A percentile compares a stretch with the other conserved stretches of the same genome.
These are phyloP conservation scores for Parauchenoglanis ngamensis DNA, from an alignment of 2,797 vertebrate species.

Conservation along the genomic window DNA sequence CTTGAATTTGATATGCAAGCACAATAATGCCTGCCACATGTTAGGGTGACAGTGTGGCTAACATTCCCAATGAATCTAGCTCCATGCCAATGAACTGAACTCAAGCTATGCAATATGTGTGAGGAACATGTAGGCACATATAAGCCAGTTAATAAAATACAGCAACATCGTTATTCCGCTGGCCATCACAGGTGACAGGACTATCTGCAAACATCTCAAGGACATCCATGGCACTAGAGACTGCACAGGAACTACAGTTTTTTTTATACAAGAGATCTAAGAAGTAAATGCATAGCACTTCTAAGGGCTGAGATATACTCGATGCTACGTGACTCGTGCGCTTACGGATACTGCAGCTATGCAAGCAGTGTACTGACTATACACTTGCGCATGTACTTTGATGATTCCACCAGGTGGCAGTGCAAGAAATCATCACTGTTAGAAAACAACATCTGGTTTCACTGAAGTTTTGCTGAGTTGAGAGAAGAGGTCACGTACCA, in stretches of 20 bases:
- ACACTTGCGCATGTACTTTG: too few species aligned
- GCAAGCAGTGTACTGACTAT: too few species aligned
- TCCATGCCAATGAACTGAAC: not conserved
- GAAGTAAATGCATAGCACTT: conserved; percentile 35
- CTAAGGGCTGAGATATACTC: not conserved
- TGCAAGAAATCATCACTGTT: too few species aligned
- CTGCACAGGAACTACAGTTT: not conserved
- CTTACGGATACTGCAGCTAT: too few species aligned
- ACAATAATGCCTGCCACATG: not conserved
- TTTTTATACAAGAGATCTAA: not conserved
- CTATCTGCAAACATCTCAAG: not conserved
- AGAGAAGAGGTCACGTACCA: too few species aligned
- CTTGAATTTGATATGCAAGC: not conserved
- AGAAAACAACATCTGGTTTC: too few species aligned
- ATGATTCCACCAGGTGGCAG: too few species aligned
- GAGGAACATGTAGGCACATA: not conserved
- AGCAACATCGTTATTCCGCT: not conserved
- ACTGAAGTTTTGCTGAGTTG: too few species aligned
- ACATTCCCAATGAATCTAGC: not conserved
- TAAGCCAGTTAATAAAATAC: not conserved
- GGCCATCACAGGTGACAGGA: not conserved
- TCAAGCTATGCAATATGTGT: not conserved
- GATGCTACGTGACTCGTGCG: too few species aligned
- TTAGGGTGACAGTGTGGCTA: not conserved
- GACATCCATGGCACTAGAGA: not conserved